These are phyloP conservation scores for Circaetus cinerascens DNA, from an alignment of 2,113 vertebrate species.

Conservation along the genomic window DNA sequence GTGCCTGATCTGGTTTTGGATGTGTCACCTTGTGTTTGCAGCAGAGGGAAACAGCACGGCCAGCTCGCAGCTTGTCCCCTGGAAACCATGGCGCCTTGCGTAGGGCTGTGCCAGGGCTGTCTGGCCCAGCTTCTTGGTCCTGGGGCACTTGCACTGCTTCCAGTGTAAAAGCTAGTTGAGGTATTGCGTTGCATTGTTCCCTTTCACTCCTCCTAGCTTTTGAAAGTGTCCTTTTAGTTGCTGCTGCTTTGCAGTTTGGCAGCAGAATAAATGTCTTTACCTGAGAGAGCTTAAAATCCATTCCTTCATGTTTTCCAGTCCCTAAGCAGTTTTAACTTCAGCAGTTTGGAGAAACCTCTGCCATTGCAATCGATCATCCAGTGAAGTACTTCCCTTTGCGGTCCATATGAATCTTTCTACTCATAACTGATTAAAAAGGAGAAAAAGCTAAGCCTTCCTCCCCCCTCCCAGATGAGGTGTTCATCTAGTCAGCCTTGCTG, in stretches of 20 bases:
- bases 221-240: not conserved
- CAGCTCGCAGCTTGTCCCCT: not conserved
- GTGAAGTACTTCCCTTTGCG: not conserved
- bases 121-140: not conserved
- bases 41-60: not conserved
- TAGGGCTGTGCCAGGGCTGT: not conserved
- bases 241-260: not conserved
- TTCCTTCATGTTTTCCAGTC: not conserved
- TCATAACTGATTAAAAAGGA: not conserved
- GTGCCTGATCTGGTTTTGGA: rapidly evolving
- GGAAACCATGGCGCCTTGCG: rapidly evolving
- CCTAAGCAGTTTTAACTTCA: not conserved
- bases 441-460: not conserved
- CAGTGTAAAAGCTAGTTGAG: not conserved
- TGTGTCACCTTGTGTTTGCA: not conserved
- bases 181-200: not conserved
- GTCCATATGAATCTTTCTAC: not conserved
- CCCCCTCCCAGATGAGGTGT: not conserved
- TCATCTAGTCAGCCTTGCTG: not conserved
- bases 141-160: not conserved
- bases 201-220: not conserved
- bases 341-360: not conserved
- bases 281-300: not conserved
- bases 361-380: not conserved
- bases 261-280: not conserved